Conservation (phyloP, 2,797 vertebrate species). For the Apogon hyalosoma region DNA sequence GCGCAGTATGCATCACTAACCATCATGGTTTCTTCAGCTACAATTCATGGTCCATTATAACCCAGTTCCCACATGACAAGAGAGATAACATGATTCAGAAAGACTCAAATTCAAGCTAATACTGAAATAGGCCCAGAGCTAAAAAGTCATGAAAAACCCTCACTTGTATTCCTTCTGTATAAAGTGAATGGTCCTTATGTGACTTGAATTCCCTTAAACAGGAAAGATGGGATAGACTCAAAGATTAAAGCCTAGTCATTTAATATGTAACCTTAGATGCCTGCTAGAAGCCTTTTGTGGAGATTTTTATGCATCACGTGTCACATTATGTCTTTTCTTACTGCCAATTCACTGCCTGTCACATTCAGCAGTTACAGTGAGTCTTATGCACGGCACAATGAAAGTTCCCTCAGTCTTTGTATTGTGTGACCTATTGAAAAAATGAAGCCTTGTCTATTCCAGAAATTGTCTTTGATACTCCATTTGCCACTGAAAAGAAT, state of each 20-base stretch:
- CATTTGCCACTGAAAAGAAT: slow-evolving; percentile 64
- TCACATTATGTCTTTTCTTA: slow-evolving; percentile 20
- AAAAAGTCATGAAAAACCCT: slow-evolving; percentile 35
- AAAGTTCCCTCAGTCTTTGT: slow-evolving; percentile 47
- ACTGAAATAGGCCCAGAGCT: slow-evolving; percentile 46
- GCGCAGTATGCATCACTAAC: slow-evolving; percentile 44
- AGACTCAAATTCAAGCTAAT: slow-evolving; percentile 36
- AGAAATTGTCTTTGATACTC: slow-evolving; percentile 61
- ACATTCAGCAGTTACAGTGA: slow-evolving; percentile 51
- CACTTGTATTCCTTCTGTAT: slow-evolving; percentile 25
- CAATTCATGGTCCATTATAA: slow-evolving; percentile 41
- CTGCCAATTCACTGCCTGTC: slow-evolving; percentile 24
- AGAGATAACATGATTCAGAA: slow-evolving; percentile 44
- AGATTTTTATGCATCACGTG: slow-evolving; percentile 24
- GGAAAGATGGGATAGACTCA: slow-evolving; percentile 4
- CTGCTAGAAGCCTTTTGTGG: slow-evolving; percentile 28
- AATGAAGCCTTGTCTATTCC: slow-evolving; percentile 62
- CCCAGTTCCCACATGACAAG: slow-evolving; percentile 39
- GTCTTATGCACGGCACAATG: slow-evolving; percentile 34
- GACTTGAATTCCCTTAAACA: slow-evolving; percentile 45
- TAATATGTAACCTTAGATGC: slow-evolving; percentile 5
- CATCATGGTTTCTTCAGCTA: slow-evolving; percentile 40
- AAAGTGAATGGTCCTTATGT: slow-evolving; percentile 29
- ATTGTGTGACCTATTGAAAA: slow-evolving; percentile 57
- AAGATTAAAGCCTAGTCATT: slow-evolving; percentile 28